phyloP scores from a whole-genome alignment of 2,797 vertebrate genomes.

The Hozukius guyotensis region DNA sequence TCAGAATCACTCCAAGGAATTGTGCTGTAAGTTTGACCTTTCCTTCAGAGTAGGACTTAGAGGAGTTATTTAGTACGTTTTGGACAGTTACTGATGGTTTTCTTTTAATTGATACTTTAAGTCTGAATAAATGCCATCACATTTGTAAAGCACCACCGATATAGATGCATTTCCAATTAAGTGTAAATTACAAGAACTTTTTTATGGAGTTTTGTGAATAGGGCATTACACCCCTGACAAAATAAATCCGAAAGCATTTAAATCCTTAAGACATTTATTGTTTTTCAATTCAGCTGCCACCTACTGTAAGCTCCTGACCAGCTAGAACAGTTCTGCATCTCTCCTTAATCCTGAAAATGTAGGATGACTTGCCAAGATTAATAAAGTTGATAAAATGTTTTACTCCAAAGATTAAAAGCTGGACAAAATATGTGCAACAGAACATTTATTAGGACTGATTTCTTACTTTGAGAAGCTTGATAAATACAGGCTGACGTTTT shows the following conservation, averaged over 20 bases:
- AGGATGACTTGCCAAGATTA: background rate
- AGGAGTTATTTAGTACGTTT: background rate
- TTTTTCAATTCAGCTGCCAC: background rate
- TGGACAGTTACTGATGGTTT: background rate
- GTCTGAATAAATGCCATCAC: background rate
- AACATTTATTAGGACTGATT: background rate
- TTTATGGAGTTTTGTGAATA: background rate
- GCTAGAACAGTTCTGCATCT: background rate
- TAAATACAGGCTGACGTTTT: constrained; percentile 13
- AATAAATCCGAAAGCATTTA: background rate
- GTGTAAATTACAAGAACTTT: background rate
- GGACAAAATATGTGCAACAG: background rate
- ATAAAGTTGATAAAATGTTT: background rate
- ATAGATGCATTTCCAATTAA: background rate
- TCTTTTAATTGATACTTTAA: background rate
- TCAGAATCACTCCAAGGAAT: background rate
- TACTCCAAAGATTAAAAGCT: constrained; percentile 7
- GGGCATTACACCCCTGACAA: background rate
- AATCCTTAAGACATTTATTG: background rate
- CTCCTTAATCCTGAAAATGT: background rate
- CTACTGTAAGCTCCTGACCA: background rate
- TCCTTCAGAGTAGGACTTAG: background rate
- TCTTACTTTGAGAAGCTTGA: background rate
- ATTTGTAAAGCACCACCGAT: background rate
- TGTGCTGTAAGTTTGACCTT: background rate